These are phyloP conservation scores for human (Homo sapiens) DNA, from an alignment of 2,113 vertebrate species.

Conservation along the genomic window GRCh38 chrX:129510501-129511000, in stretches of 20 bases:
- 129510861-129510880: conserved; percentile 56
- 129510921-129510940: conserved; percentile 63
- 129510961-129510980: conserved; percentile 65
- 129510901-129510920: conserved; percentile 62
- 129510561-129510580: too few relatives aligned
- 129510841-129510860: conserved; percentile 12
- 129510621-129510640: neutral
- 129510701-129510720: conserved; percentile 46
- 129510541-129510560: too few relatives aligned
- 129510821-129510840: conserved; percentile 32
- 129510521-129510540: too few relatives aligned
- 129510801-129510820: conserved; percentile 29
- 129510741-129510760: conserved; percentile 14
- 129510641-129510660: neutral
- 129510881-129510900: conserved; percentile 66
- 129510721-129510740: conserved; percentile 40
- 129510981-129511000: conserved; percentile 49
- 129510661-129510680: neutral
- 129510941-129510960: conserved; percentile 55
- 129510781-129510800: neutral
- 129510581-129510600: neutral
- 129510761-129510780: conserved; percentile 25
- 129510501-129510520: too few relatives aligned
- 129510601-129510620: neutral
- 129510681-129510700: conserved; percentile 1